phyloP scores from a whole-genome alignment of 1,140 invertebrate genomes.

The Sesamia nonagrioides region DNA sequence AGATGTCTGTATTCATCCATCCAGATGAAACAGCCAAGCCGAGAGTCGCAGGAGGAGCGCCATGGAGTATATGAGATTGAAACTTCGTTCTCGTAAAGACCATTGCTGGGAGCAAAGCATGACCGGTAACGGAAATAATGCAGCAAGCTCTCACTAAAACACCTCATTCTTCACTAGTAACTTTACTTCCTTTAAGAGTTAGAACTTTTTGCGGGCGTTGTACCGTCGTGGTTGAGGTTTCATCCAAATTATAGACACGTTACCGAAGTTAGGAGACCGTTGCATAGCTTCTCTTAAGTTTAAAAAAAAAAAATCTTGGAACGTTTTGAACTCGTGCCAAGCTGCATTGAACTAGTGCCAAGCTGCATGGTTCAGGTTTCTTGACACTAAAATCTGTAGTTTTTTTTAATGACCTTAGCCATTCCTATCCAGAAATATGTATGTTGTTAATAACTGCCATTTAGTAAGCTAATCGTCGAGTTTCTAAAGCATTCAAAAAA shows the following conservation, averaged over 20 bases:
- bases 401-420: too few species aligned
- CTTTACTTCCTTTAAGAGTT: background rate
- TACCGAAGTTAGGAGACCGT: background rate
- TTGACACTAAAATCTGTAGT: too few species aligned
- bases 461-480: too few species aligned
- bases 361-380: background rate
- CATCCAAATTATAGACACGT: conserved; percentile 4
- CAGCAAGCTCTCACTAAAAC: background rate
- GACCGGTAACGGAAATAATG: background rate
- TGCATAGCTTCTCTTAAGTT: background rate
- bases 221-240: background rate
- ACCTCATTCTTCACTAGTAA: background rate
- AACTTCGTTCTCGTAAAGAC: conserved; percentile 50
- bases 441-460: too few species aligned
- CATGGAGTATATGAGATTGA: conserved; percentile 41
- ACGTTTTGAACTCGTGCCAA: conserved; percentile 30
- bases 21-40: conserved; percentile 48
- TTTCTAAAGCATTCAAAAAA: too few species aligned
- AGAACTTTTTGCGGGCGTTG: background rate
- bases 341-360: too few species aligned
- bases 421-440: too few species aligned
- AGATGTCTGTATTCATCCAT: conserved; percentile 52
- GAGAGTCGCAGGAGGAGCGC: conserved; percentile 46
- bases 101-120: conserved; percentile 24
- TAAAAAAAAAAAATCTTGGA: background rate